A percentile compares a stretch with the other conserved stretches of the same genome.
phyloP scores from a whole-genome alignment of 2,113 vertebrate species.

The Ramphastos sulfuratus region DNA sequence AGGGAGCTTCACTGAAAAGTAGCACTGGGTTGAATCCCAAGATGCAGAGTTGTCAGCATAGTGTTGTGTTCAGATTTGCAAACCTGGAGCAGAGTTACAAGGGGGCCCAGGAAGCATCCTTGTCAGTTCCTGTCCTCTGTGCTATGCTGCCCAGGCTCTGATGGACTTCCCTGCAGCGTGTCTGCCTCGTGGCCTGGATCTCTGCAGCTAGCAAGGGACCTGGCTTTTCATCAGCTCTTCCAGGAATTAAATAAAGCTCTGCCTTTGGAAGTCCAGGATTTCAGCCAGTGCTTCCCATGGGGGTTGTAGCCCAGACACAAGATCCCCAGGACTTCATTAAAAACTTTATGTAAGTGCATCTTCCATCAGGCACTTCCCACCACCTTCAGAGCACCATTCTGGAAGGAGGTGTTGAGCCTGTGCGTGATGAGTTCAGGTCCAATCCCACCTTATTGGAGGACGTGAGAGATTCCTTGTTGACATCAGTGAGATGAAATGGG shows the following conservation, averaged over 20 bases:
- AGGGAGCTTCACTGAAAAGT: neutral
- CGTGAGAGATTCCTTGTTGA: neutral
- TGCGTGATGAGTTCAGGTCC: neutral
- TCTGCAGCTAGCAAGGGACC: neutral
- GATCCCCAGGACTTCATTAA: neutral
- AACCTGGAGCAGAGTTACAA: rapidly evolving
- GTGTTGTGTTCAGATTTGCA: neutral
- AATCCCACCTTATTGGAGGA: rapidly evolving
- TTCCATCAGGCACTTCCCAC: neutral
- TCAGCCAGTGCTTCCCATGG: neutral
- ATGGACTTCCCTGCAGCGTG: rapidly evolving
- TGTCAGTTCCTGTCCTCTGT: neutral
- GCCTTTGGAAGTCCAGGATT: neutral
- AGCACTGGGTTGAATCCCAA: neutral
- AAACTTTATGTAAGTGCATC: neutral
- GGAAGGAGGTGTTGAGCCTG: neutral
- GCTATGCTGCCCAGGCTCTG: neutral
- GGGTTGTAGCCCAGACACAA: neutral
- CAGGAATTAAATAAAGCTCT: neutral
- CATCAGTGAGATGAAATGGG: neutral
- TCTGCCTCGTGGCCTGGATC: neutral
- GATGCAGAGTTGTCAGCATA: neutral
- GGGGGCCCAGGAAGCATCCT: rapidly evolving
- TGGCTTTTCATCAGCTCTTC: neutral
- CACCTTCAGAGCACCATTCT: neutral